phyloP scores from a whole-genome alignment of 2,797 vertebrate genomes.

The Selene dorsalis region DNA sequence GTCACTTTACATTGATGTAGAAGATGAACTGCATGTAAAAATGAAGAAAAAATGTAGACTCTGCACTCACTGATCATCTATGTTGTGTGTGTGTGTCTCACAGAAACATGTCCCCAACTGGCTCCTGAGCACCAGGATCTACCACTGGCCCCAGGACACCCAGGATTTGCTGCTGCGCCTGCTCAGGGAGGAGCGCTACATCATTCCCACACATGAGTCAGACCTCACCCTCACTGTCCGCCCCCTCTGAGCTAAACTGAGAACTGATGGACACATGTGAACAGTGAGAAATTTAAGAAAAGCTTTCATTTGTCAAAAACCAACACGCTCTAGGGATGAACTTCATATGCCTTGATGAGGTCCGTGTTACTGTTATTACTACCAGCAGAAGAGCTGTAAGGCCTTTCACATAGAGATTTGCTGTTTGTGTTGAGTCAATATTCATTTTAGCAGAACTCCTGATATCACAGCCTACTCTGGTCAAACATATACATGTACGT shows the following conservation, averaged over 20 bases:
- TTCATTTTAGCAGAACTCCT: not conserved
- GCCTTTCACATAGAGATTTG: not conserved
- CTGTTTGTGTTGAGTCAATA: not conserved
- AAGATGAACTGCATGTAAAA: no score
- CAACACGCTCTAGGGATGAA: no score
- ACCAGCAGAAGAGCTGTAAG: not conserved
- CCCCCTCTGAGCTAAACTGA: conserved; percentile 71
- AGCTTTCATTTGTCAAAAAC: no score
- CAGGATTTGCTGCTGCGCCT: conserved; percentile 92
- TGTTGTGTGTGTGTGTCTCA: conserved; percentile 23
- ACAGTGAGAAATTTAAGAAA: no score
- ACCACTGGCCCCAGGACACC: conserved; percentile 90
- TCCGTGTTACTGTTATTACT: not conserved
- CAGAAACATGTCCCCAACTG: conserved; percentile 93
- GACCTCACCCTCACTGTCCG: conserved; percentile 91
- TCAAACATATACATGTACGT: not conserved
- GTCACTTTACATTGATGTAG: no score
- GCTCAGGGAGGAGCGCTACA: conserved; percentile 91
- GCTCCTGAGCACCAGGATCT: conserved; percentile 93
- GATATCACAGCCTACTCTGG: not conserved
- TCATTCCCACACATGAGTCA: conserved; percentile 86
- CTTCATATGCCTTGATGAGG: not conserved
- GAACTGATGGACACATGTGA: no score
- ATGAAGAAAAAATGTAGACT: no score
- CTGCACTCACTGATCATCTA: no score